Base-by-base conservation (phyloP, 2,113 vertebrate genomes). In the Cardinalis cardinalis region DNA sequence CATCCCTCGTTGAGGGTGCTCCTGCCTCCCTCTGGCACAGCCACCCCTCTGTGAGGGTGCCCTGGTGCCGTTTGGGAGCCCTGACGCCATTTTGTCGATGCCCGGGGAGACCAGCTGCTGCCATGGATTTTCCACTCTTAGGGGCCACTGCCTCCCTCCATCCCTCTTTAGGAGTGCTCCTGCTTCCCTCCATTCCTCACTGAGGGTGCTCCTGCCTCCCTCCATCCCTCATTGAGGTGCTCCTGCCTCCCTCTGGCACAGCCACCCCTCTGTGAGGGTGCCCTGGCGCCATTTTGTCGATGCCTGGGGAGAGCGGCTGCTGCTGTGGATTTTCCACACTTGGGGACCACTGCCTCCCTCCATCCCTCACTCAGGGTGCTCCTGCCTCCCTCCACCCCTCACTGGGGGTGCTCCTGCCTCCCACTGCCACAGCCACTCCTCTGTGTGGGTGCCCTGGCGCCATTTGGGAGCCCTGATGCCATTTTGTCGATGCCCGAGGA, bases 81-180 rank as follows among this genome's bases (percentile, higher is more conserved):
- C 77, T 2, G 93, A 66, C 81, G 78, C 94, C 93, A 95, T 95
- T 95, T 94, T 87, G 90, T 92, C 1, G 46, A 34, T 83, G 86
- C 41, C 58, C 14, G 0, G 53, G 58, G 44, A 68, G 14, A 15
- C 34, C 3, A 3, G 72, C 9, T 0, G 19, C 46, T 1, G 36
- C 1, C 3, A 36, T 1, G 2, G 68, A 7, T 68, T 43, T 20
- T 23, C 28, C 32, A 0, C 25, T 0, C 2, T 0, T 1, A 2
- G 8, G n/a, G 41, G 31, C 36, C 1, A 15, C 65, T 14, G 61
- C 31, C 20, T 44, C 19, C 44, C 19, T 44, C 19, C 44, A 44
- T 44, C 19, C 19, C 9, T 44, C 9, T 10, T 4, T 20, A 18
- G 4, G 43, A 6, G 43, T 44, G 43, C 43, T 44, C 43, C 18